phyloP scores from a whole-genome alignment of 1,140 invertebrate species.

The Lordiphosa clarofinis region DNA sequence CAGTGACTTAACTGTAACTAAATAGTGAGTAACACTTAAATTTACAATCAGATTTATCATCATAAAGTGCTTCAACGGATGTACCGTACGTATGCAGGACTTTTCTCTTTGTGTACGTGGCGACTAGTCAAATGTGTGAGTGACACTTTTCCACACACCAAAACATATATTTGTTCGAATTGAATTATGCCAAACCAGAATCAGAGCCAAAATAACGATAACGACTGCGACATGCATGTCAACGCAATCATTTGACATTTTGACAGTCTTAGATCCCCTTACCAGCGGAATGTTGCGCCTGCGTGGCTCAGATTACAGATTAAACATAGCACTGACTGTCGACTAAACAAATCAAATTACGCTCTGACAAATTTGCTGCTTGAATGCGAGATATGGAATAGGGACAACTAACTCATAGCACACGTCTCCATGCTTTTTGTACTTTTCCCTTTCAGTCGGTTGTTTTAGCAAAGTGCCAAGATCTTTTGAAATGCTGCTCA shows the following conservation, averaged over 20 bases:
- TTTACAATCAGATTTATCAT: no score
- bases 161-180: neutral
- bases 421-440: conserved; percentile 1
- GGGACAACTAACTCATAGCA: no score
- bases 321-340: conserved; percentile 25
- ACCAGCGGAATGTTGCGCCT: conserved; percentile 41
- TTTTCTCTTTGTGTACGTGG: no score
- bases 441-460: neutral
- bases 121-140: no score
- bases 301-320: conserved; percentile 52
- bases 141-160: conserved; percentile 4
- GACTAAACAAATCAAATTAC: conserved; percentile 36
- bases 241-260: conserved; percentile 75
- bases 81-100: no score
- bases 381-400: conserved; percentile 14
- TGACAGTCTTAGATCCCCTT: conserved; percentile 54
- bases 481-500: conserved; percentile 37
- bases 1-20: no score
- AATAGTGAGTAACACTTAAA: no score
- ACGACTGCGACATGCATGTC: conserved; percentile 49
- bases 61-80: no score
- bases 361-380: conserved; percentile 39
- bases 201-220: conserved; percentile 25
- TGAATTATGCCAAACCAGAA: conserved; percentile 14
- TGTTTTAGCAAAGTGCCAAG: conserved; percentile 19